phyloP scores from a whole-genome alignment of 37 sponge, comb jelly and placozoan genomes.

The Diacarnus erythraeanus region DNA sequence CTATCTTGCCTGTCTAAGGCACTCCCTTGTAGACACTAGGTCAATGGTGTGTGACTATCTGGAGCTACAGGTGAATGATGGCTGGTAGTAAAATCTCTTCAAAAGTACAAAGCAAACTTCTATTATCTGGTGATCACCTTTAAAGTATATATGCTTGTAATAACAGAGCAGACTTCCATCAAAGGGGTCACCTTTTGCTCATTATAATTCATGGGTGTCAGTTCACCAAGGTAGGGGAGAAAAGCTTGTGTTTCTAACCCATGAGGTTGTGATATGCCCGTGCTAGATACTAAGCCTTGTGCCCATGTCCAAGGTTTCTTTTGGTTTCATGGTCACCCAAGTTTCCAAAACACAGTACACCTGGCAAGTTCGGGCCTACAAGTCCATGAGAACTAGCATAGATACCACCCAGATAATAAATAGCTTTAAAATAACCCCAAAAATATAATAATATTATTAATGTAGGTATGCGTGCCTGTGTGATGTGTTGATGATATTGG shows the following conservation, averaged over 20 bases:
- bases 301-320: background rate
- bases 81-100: too few species aligned
- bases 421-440: too few species aligned
- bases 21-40: background rate
- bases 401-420: background rate
- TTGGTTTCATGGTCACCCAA: background rate
- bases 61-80: too few species aligned
- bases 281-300: background rate
- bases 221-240: background rate
- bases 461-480: too few species aligned
- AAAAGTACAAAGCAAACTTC: too few species aligned
- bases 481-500: too few species aligned
- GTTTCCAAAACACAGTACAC: background rate
- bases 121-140: too few species aligned
- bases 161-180: too few species aligned
- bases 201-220: background rate
- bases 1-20: background rate
- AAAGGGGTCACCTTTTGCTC: background rate
- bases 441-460: too few species aligned
- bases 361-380: background rate
- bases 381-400: background rate
- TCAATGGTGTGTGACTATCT: constrained; percentile 1
- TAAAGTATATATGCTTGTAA: too few species aligned
- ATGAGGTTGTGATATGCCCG: constrained; percentile 6
- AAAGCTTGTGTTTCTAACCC: background rate